Percentiles rank a stretch among this genome's conserved stretches.
These are phyloP conservation scores for Ptyas mucosa DNA, from an alignment of 2,113 vertebrate species.

Conservation along the genomic window DNA sequence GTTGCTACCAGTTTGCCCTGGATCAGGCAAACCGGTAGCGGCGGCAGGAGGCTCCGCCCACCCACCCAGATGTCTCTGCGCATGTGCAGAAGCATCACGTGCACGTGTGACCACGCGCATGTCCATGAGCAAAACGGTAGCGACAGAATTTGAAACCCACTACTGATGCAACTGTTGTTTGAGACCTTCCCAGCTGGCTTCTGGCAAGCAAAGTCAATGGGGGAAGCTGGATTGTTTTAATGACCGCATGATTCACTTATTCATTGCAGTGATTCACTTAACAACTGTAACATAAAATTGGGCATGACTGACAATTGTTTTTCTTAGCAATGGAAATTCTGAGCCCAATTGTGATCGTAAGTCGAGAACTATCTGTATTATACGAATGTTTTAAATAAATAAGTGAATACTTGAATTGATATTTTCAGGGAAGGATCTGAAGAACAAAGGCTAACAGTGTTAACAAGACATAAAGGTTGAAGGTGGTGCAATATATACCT, in stretches of 20 bases:
- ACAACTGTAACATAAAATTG: neutral
- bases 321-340: neutral
- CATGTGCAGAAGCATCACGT: no score
- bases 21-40: no score
- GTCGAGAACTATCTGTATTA: neutral
- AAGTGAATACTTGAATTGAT: neutral
- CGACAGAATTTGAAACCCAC: no score
- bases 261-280: neutral
- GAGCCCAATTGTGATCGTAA: neutral
- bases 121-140: no score
- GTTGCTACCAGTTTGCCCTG: no score
- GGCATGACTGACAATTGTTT: neutral
- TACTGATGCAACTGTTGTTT: neutral
- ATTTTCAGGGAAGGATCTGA: neutral
- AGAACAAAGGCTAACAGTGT: neutral
- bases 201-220: neutral
- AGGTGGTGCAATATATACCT: neutral
- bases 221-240: neutral
- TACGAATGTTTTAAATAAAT: neutral
- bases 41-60: no score
- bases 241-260: neutral
- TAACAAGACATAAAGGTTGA: neutral
- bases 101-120: no score
- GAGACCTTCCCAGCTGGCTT: neutral
- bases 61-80: no score